A percentile compares a stretch with the other conserved stretches of the same genome.
phyloP scores from a whole-genome alignment of 1,140 invertebrate genomes.

The Pogonus chalceus region DNA sequence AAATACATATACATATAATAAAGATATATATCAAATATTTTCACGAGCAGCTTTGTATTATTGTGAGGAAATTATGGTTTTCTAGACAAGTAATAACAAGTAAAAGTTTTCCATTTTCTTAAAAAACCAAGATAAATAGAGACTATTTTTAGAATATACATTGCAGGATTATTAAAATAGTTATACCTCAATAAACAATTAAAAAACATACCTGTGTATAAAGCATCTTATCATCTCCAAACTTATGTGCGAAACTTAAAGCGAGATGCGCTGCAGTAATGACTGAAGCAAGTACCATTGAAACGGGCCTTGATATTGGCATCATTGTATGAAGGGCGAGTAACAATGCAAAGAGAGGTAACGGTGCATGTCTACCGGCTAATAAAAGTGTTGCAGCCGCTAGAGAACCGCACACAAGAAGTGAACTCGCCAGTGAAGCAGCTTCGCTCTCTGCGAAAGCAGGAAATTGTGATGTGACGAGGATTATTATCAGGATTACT shows the following conservation, averaged over 20 bases:
- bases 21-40: too few species aligned
- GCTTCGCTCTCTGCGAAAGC: conserved; percentile 42
- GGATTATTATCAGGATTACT: conserved; percentile 36
- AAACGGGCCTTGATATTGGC: conserved; percentile 51
- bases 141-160: too few species aligned
- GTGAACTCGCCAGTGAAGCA: conserved; percentile 39
- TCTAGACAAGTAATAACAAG: too few species aligned
- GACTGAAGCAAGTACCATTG: conserved; percentile 45
- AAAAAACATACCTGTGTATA: conserved; percentile 46
- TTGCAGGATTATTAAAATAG: too few species aligned
- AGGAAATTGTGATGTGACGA: conserved; percentile 41
- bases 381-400: conserved; percentile 39
- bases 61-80: too few species aligned
- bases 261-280: conserved; percentile 48
- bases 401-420: conserved; percentile 38
- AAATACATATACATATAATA: too few species aligned
- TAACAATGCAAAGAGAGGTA: conserved; percentile 54
- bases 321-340: conserved; percentile 62
- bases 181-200: too few species aligned
- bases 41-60: too few species aligned
- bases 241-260: conserved; percentile 37
- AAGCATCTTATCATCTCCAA: conserved; percentile 35
- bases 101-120: too few species aligned
- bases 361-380: conserved; percentile 44
- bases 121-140: too few species aligned